A percentile compares a stretch with the other conserved stretches of the same genome.
Conservation (phyloP, 1,140 invertebrate genomes). For the Drosophila lowei region DNA sequence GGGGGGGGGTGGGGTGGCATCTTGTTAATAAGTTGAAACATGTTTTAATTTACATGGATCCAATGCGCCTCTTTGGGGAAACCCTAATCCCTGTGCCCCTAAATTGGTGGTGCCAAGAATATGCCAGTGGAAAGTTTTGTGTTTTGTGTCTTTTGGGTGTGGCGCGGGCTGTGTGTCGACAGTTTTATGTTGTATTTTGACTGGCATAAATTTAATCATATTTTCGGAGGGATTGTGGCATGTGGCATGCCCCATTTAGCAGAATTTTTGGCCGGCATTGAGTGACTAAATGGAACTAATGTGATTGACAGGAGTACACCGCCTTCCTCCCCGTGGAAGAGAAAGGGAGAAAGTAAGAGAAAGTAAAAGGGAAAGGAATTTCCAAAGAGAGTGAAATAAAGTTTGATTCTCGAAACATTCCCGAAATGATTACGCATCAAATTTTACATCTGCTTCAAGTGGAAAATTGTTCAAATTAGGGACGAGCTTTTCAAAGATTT, state of each 20-base stretch:
- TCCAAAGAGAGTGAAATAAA: too few species aligned
- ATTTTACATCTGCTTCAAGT: too few species aligned
- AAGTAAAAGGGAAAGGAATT: too few species aligned
- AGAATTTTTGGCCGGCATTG: constrained; percentile 5
- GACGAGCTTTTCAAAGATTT: too few species aligned
- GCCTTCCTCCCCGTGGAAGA: too few species aligned
- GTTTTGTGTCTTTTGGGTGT: constrained; percentile 7
- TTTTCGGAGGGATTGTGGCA: constrained; percentile 33
- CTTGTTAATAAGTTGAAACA: constrained; percentile 77
- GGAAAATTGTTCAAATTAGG: too few species aligned
- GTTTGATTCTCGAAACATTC: too few species aligned
- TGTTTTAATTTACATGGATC: constrained; percentile 75
- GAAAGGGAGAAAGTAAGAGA: too few species aligned
- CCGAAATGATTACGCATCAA: too few species aligned
- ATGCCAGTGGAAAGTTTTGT: constrained; percentile 7
- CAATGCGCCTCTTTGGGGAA: constrained; percentile 12
- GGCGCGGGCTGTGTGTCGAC: constrained; percentile 29
- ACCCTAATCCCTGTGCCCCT: neutral
- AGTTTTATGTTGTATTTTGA: constrained; percentile 54
- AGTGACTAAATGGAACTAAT: constrained; percentile 29
- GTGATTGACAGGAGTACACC: constrained; percentile 19
- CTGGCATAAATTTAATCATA: constrained; percentile 69
- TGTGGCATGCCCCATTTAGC: constrained; percentile 24
- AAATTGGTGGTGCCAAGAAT: constrained; percentile 8
- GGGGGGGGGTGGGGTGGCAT: too few species aligned